A percentile compares a stretch with the other conserved stretches of the same genome.
These are phyloP conservation scores for Acinonyx jubatus DNA, from an alignment of 2,113 vertebrate species.

Conservation along the genomic window DNA sequence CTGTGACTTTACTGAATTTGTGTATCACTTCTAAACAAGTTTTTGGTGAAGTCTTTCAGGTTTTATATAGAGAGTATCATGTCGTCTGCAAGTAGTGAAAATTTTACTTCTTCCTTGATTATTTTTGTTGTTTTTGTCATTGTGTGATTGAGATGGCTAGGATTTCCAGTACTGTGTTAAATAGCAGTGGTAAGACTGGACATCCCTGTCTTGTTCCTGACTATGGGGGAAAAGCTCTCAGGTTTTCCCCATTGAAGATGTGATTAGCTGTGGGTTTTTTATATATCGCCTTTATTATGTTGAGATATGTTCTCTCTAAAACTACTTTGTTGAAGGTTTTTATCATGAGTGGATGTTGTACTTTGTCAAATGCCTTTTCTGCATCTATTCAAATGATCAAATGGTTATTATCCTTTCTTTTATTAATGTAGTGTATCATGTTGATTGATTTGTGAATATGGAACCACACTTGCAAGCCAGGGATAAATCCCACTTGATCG, in stretches of 20 bases:
- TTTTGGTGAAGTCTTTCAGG: not conserved
- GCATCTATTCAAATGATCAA: not conserved
- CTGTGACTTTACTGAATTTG: not conserved
- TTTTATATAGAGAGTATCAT: not conserved
- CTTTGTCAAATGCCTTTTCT: not conserved
- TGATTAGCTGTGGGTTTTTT: not conserved
- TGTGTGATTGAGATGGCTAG: not conserved
- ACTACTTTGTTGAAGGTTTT: not conserved
- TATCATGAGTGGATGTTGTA: not conserved
- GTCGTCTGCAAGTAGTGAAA: not conserved
- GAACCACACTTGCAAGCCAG: not conserved
- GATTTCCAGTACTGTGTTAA: not conserved
- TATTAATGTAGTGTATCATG: not conserved
- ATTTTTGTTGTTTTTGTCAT: not conserved
- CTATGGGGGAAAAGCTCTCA: not conserved
- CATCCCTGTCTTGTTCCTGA: not conserved
- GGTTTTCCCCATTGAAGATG: not conserved
- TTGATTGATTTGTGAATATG: not conserved
- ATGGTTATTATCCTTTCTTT: not conserved
- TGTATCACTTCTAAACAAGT: too few species aligned
- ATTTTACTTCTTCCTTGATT: not conserved
- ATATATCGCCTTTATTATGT: not conserved
- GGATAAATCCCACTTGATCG: not conserved
- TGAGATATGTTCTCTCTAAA: not conserved
- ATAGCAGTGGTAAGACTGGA: not conserved